Evolutionary conservation across 2,888 invertebrate genomes (phyloP).

Genomic region (Steinernema scapterisci): DNA sequence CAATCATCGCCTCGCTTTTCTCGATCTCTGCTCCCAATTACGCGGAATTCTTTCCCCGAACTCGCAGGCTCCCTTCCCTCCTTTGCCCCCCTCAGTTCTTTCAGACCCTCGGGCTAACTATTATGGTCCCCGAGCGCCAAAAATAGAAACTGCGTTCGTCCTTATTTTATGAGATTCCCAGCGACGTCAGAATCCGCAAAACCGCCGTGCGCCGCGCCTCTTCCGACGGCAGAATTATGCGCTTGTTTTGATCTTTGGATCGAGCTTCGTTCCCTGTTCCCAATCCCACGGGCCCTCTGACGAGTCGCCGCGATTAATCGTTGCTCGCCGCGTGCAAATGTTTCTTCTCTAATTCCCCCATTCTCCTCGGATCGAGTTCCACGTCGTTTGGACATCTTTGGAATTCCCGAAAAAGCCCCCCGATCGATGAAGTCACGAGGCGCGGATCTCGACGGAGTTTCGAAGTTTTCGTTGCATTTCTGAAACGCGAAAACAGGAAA

Average conservation of each 20-base stretch:
- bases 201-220: not conserved
- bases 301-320: not conserved
- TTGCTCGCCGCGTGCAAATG: not conserved
- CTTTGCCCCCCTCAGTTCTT: not conserved
- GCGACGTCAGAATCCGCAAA: not conserved
- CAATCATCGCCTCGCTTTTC: constrained; percentile 5
- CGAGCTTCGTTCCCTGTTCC: too few species aligned
- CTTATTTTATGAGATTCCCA: not conserved
- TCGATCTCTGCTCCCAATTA: constrained; percentile 4
- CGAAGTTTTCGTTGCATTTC: not conserved
- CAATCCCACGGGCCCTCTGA: not conserved
- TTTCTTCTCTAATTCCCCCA: not conserved
- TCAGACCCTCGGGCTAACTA: not conserved
- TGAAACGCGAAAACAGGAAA: not conserved
- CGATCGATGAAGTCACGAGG: not conserved
- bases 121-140: not conserved
- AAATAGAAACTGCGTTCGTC: not conserved
- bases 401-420: not conserved
- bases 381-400: not conserved
- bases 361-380: constrained; percentile 7
- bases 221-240: not conserved
- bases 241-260: constrained; percentile 20
- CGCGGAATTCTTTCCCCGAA: not conserved
- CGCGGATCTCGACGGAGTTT: not conserved
- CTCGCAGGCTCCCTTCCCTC: too few species aligned